phyloP scores from a whole-genome alignment of 2,888 invertebrate genomes.

The Agriopis leucophaearia region DNA sequence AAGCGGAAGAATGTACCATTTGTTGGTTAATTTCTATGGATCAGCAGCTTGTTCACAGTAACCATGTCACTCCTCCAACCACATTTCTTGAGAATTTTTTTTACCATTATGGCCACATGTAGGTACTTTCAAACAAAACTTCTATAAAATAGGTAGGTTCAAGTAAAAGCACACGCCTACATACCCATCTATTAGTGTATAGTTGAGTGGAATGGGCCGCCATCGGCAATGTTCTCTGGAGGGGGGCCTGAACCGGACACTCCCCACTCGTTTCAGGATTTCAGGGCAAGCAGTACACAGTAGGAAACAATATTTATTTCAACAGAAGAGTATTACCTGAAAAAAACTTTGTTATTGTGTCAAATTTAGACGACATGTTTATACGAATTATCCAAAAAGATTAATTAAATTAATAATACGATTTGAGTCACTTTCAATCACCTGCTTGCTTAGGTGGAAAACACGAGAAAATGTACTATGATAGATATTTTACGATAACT shows the following conservation, averaged over 20 bases:
- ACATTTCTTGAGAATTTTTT: too few relatives aligned
- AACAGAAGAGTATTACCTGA: background rate
- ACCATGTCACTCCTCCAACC: too few relatives aligned
- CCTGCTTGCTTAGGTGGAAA: too few relatives aligned
- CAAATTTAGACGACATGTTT: background rate
- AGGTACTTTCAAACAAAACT: background rate
- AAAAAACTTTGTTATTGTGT: background rate
- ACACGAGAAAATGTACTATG: too few relatives aligned
- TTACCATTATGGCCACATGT: too few relatives aligned
- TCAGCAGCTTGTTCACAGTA: too few relatives aligned
- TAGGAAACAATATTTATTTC: slow-evolving; percentile 16
- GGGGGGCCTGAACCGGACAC: slow-evolving; percentile 26
- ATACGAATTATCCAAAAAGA: too few relatives aligned
- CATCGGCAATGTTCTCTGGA: slow-evolving; percentile 32
- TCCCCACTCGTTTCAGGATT: slow-evolving; percentile 42
- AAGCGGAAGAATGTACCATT: too few relatives aligned
- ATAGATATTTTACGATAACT: too few relatives aligned
- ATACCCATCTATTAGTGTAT: slow-evolving; percentile 22
- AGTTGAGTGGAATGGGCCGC: slow-evolving; percentile 31
- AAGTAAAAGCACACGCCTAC: slow-evolving; percentile 10
- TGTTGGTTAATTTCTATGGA: too few relatives aligned
- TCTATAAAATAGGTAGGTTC: background rate
- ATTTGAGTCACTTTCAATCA: too few relatives aligned
- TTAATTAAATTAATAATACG: too few relatives aligned
- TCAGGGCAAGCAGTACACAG: slow-evolving; percentile 30